These are phyloP conservation scores for Cygnus atratus DNA, from an alignment of 2,113 vertebrate genomes.

Conservation along the genomic window DNA sequence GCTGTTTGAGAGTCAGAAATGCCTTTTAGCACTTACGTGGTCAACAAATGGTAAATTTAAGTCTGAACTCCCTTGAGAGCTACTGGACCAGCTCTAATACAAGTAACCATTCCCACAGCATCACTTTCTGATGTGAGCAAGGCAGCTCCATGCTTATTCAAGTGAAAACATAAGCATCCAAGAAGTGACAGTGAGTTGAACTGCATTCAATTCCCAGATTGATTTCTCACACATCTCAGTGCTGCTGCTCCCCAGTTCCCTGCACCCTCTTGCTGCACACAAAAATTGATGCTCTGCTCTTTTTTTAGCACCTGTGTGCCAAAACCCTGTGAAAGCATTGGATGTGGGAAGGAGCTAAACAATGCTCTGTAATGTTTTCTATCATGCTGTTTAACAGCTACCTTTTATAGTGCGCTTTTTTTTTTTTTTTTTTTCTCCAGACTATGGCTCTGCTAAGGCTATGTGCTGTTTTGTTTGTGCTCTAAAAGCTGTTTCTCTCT, in stretches of 20 bases:
- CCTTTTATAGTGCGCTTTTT: neutral
- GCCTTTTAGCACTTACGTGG: neutral
- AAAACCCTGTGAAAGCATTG: neutral
- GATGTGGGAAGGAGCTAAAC: neutral
- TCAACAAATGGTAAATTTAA: neutral
- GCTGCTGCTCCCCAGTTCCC: fast-evolving
- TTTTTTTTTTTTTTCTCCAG: neutral
- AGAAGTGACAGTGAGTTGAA: neutral
- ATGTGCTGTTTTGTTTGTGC: neutral
- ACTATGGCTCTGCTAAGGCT: neutral
- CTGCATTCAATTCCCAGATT: neutral
- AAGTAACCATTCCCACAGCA: neutral
- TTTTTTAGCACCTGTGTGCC: neutral
- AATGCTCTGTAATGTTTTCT: neutral
- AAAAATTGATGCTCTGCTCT: neutral
- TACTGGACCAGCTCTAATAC: neutral
- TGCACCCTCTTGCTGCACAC: neutral
- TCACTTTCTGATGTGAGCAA: neutral
- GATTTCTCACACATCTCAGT: neutral
- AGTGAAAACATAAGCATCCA: neutral
- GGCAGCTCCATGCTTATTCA: neutral
- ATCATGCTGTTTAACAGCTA: neutral
- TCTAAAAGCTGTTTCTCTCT: neutral
- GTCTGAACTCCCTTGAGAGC: neutral
- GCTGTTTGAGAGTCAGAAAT: neutral